Evolutionary conservation across 2,888 invertebrate genomes (phyloP), one percentile per base, ranked within the genome.

Genomic region (Hemithea aestivaria): DNA sequence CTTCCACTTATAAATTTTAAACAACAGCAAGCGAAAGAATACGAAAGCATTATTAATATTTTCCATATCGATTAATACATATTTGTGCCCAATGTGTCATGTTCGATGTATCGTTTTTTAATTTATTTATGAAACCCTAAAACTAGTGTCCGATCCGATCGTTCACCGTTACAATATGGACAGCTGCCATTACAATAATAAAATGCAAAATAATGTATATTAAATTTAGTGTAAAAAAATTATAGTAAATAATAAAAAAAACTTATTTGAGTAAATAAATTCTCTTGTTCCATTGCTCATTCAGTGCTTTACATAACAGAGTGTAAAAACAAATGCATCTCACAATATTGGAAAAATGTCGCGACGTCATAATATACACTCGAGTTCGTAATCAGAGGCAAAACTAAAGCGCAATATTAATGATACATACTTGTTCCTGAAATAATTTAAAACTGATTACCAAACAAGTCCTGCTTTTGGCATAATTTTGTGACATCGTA

Each of bases 221-320:
- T 54, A 64, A 64, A 69, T 83, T 83, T 76, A 76, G 72, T 81
- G 77, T 72, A 82, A 83, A 82, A 82, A 61, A 70, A 69, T 66
- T 73, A 76, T 69, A 66, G 79, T 76, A 76, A 79, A 81, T 77
- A 71, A 77, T 79, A 70, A 71, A 55, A 72, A 80, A 79, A 83
- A 80, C 81, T 81, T 82, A 85, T 79, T 77, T 79, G 82, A 83
- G 83, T 85, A 84, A 84, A 84, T 85, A 85, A 85, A 85, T 85
- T 85, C 84, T 84, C 83, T 82, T 85, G 84, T 82, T 84, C 82
- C 81, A 75, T 84, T 77, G 84, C 83, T 85, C 84, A 72, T 81
- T 78, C 83, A 81, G 76, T 82, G 81, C 81, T 76, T 71, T 67
- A 60, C 56, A 64, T 66, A 68, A 60, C 79, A 76, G 83, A 75